Base-by-base conservation (phyloP, 2,888 invertebrate genomes). In the Heliconius ismenius region DNA sequence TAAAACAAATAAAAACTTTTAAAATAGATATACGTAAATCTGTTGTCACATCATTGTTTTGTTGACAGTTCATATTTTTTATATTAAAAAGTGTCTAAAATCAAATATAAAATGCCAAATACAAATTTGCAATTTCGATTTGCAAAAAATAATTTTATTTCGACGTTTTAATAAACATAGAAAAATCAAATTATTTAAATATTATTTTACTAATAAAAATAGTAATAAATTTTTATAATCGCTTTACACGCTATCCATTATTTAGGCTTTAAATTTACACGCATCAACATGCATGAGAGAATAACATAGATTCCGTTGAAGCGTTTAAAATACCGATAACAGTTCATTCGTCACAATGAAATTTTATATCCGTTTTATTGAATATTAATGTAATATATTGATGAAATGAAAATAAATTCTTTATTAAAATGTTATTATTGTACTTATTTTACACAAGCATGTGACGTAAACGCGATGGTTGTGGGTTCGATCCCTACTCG, bases 321-420 rank as follows among this genome's bases (percentile, higher is more conserved):
- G 76, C 70, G 58, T 76, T 80, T 78, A 78, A 80, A 81, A 77
- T 75, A 76, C 77, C 76, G 64, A 76, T 79, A 72, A 78, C 73
- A 77, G 76, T 75, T 78, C 81, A 81, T 78, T 81, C 79, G 80
- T 76, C 79, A 80, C 79, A 81, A 80, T 79, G 78, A 80, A 81
- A 80, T 80, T 80, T 78, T 73, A 80, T 74, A 79, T 78, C 78
- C 75, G 78, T 67, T 39, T 11, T 65, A 36, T 36, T 28, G 36
- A 65, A 36, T 65, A 36, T 65, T 65, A 65, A 65, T 49, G 6
- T 49, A 39, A 39, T 28, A 63, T 63, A 32, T 63, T 28, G 60
- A 62, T 62, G 62, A 62, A 26, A 21, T 9, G 21, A 49, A 49
- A 49, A 49, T 49, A 49, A 21, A 21, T 49, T 49, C 9, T 49